Conservation (phyloP, 92 coral and sea anemone species). For the Parazoanthus atlanticus region DNA sequence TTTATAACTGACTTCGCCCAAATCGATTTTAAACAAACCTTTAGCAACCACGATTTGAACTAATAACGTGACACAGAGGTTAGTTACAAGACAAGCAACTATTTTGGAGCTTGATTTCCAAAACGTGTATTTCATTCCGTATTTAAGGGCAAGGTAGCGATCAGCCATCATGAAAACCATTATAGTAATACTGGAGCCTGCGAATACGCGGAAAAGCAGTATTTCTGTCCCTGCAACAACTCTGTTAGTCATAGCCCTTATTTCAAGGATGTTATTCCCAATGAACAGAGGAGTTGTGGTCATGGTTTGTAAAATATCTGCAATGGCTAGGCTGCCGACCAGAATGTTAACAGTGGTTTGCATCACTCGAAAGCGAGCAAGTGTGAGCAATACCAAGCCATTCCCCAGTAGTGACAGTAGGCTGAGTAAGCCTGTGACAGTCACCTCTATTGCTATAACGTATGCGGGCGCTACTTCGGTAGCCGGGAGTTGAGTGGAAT, state of each 20-base stretch:
- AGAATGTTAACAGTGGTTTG: conserved; percentile 1
- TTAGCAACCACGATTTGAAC: neutral
- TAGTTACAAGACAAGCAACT: neutral
- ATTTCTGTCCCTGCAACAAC: neutral
- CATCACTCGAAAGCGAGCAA: conserved; percentile 9
- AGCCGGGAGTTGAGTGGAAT: neutral
- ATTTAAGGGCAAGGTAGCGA: conserved; percentile 19
- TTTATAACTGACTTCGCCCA: conserved; percentile 10
- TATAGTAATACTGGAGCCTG: neutral
- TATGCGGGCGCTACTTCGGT: neutral
- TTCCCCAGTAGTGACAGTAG: neutral
- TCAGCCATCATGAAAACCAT: conserved; percentile 7
- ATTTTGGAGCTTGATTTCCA: conserved; percentile 3
- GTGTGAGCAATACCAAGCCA: neutral
- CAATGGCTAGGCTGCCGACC: neutral
- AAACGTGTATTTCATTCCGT: conserved; percentile 21
- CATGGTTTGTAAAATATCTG: neutral
- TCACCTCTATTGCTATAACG: conserved; percentile 7
- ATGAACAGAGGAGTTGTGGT: neutral
- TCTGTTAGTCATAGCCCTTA: neutral
- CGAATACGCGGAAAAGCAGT: neutral
- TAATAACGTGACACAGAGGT: neutral
- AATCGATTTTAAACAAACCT: neutral
- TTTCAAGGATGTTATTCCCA: conserved; percentile 16
- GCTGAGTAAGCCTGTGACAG: neutral